Evolutionary conservation across 2,113 vertebrate genomes (phyloP).

Genomic region (Solea solea): DNA sequence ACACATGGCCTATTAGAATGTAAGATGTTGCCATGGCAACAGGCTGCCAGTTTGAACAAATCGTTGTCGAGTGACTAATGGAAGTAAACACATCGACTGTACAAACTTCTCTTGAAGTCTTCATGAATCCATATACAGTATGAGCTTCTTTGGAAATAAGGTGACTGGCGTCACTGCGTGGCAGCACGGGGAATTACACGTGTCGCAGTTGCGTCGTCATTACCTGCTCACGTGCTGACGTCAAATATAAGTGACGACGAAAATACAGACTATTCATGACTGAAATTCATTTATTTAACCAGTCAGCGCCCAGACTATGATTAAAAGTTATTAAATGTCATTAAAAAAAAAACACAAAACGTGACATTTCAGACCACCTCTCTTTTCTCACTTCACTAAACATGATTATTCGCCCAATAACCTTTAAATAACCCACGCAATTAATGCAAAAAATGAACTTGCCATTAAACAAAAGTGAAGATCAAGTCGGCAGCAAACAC

Average conservation of each 20-base stretch:
- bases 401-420: neutral
- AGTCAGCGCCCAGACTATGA: no score
- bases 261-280: no score
- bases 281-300: no score
- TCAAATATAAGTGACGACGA: neutral
- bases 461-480: neutral
- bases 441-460: neutral
- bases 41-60: neutral
- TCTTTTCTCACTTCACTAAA: neutral
- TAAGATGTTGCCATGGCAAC: neutral
- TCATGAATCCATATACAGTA: neutral
- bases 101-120: neutral
- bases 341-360: neutral
- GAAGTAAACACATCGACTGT: neutral
- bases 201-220: neutral
- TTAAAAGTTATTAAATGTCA: neutral
- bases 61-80: neutral
- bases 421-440: constrained; percentile 8
- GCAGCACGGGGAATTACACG: constrained; percentile 54
- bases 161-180: constrained; percentile 67
- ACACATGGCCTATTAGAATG: neutral
- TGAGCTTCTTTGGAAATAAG: constrained; percentile 24
- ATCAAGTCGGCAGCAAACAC: constrained; percentile 13
- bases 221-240: neutral
- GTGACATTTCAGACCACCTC: neutral